These are phyloP conservation scores for Phaethon lepturus DNA, from an alignment of 2,113 vertebrate species.

Conservation along the genomic window DNA sequence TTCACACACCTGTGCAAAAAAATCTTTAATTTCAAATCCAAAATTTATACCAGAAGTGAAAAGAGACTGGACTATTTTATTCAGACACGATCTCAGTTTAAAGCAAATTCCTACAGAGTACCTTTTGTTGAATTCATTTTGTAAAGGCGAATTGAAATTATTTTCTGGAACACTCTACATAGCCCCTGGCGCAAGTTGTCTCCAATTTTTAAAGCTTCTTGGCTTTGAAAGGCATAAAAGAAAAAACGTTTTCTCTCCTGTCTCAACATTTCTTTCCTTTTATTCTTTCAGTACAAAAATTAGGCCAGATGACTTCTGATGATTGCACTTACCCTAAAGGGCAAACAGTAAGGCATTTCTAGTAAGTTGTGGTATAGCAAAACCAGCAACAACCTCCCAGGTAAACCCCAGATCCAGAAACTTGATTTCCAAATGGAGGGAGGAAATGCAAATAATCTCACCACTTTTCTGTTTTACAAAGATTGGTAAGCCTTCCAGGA, in stretches of 20 bases:
- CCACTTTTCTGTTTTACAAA: not conserved
- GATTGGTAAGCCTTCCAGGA: not conserved
- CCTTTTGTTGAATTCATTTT: not conserved
- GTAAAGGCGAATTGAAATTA: not conserved
- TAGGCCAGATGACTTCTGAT: not conserved
- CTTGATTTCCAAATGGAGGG: not conserved
- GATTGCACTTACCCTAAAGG: not conserved
- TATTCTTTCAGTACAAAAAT: not conserved
- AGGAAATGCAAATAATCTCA: not conserved
- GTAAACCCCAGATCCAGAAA: not conserved
- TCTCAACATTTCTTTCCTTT: not conserved
- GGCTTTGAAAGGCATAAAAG: not conserved
- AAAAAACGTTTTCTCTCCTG: not conserved
- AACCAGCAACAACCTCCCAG: not conserved
- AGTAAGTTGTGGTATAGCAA: not conserved
- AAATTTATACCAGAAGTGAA: not conserved
- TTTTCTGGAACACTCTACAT: not conserved
- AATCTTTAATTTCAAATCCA: not conserved
- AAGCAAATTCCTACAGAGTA: not conserved
- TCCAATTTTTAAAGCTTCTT: slow-evolving; percentile 6
- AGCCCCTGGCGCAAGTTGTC: not conserved
- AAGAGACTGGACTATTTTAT: not conserved
- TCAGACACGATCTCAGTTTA: not conserved
- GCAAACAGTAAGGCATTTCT: not conserved
- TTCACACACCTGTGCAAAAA: not conserved